Base-by-base conservation (phyloP, 2,888 invertebrate species). In the Rhamnusium bicolor region DNA sequence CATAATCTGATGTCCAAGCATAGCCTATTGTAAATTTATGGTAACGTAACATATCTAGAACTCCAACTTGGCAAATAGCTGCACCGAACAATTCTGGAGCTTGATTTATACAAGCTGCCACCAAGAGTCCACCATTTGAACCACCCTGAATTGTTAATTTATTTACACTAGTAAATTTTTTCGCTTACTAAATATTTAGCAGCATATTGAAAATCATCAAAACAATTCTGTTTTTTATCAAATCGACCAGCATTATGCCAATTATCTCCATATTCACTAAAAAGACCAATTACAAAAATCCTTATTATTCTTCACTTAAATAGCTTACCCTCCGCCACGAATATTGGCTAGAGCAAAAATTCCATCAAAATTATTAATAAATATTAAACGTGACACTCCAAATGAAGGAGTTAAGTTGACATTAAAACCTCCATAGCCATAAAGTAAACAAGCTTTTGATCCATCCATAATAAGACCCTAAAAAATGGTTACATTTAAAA, bases 21-120 rank as follows among this genome's bases (percentile, higher is more conserved):
- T 96, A 95, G 0, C 98, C 99, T 85, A 99, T 97, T 5, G 99
- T 99, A 88, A 99, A 98, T 89, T 98, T 98, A 88, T 99, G 98
- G 90, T 96, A 99, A 69, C 98, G 92, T 75, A 99, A 90, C 98
- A 99, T 97, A 89, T 99, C 99, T 89, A 98, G 90, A 1, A 99
- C 98, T 12, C 98, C 98, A 70, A 98, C 98, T 92, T 98, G 96
- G 80, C 95, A 94, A 79, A 99, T 92, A 60, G 94, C 97, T 72
- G 96, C 96, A 8, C 96, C 98, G 89, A 95, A 99, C 62, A 99
- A 90, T 83, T 98, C 96, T 0, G 99, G 99, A 47, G 96, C 91
- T 90, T 99, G 98, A 90, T 98, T 98, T 79, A 95, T 92, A 86
- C 97, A 97, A 12, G 98, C 98, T 2, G 95, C 98, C 10, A 98